These are phyloP conservation scores for Pelochelys cantorii DNA, from an alignment of 2,797 vertebrate genomes.

Conservation along the genomic window DNA sequence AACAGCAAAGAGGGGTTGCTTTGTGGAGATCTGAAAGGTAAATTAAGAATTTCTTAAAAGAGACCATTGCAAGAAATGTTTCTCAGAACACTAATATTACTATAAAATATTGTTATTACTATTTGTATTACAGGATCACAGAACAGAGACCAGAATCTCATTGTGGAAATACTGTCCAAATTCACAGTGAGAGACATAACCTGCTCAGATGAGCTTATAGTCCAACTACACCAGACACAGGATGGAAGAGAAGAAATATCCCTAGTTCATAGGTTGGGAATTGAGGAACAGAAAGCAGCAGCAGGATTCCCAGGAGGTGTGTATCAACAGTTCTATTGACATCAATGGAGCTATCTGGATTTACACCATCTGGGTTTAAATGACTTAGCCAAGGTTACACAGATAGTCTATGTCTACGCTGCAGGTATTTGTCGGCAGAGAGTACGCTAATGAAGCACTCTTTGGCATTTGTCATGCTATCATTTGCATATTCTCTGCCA, in stretches of 20 bases:
- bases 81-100: background rate
- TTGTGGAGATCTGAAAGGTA: background rate
- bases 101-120: background rate
- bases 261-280: background rate
- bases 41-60: background rate
- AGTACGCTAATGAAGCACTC: too few relatives aligned
- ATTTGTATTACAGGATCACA: background rate
- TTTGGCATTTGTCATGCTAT: too few relatives aligned
- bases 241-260: background rate
- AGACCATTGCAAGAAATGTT: background rate
- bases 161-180: background rate
- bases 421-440: too few relatives aligned
- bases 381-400: rapidly evolving
- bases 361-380: background rate
- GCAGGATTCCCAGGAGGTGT: background rate
- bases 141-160: background rate
- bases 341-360: background rate
- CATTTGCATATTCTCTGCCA: too few relatives aligned
- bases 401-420: background rate
- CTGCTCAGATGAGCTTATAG: background rate
- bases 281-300: background rate
- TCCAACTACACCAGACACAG: background rate
- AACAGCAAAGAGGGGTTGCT: background rate
- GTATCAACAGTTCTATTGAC: background rate
- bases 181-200: background rate